Evolutionary conservation across 2,797 vertebrate genomes (phyloP).

Genomic region (Hippopotamyrus pictus): DNA sequence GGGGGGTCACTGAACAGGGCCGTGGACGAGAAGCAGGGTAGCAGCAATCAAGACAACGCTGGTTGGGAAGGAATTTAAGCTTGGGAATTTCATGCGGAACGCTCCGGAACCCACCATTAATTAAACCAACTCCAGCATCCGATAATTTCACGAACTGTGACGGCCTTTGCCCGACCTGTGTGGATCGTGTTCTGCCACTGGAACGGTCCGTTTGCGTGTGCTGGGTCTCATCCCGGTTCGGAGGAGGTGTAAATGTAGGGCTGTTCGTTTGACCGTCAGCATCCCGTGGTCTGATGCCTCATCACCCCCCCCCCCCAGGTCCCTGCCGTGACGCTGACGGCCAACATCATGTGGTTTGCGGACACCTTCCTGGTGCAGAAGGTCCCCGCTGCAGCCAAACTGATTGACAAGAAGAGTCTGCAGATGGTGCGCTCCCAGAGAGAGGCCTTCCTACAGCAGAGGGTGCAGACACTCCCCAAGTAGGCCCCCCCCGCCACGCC

Average conservation of each 20-base stretch:
- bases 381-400: conserved; percentile 83
- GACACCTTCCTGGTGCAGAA: conserved; percentile 84
- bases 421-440: conserved; percentile 75
- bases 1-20: not conserved
- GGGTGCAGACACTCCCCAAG: conserved; percentile 84
- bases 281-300: not conserved
- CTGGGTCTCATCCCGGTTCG: not conserved
- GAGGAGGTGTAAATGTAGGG: not conserved
- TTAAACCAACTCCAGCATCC: not conserved
- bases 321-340: conserved; percentile 86
- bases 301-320: conserved; percentile 57
- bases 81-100: not conserved
- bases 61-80: not conserved
- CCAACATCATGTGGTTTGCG: conserved; percentile 95
- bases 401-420: conserved; percentile 88
- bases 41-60: not conserved
- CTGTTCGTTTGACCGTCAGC: not conserved
- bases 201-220: not conserved
- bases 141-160: not conserved
- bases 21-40: not conserved
- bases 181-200: not conserved
- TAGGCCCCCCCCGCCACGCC: conserved; percentile 43
- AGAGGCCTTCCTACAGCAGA: conserved; percentile 84
- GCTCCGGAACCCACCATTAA: not conserved
- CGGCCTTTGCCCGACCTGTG: not conserved